Base-by-base conservation (phyloP, 2,888 invertebrate species). In the Cataglyphis cursor region DNA sequence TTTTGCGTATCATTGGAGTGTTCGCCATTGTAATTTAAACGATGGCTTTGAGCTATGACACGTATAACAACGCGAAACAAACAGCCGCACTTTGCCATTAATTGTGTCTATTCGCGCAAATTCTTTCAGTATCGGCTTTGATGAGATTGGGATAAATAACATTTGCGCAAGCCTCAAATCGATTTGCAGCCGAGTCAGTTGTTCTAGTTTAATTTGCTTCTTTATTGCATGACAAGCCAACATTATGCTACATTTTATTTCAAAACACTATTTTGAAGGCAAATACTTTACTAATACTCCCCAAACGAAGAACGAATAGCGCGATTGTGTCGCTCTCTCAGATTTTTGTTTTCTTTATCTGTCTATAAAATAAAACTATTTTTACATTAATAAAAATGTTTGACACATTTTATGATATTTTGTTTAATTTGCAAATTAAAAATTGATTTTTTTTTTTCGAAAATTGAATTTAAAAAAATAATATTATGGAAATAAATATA, bases 141-240 rank as follows among this genome's bases (percentile, higher is more conserved):
- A 76, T 76, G 57, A 66, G 57, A 66, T 66, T 76, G 21, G 31
- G 31, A 68, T 70, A 78, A 70, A 78, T 78, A 68, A 44, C 41
- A 31, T 78, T 68, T 59, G 18, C 21, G 10, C 38, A 35, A 38
- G 24, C 51, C 57, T 41, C 28, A 21, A n/a, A 76, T 41, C 57
- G 78, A 70, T 59, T 59, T 28, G 41, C 24, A 21, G 18, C 6
- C 24, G 15, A 68, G 28, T 66, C 28, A 41, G 24, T 59, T 68
- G 44, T 59, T 59, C 31, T 44, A 70, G 44, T 78, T 68, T 68
- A 78, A 78, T 78, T 68, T 51, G 31, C 70, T 31, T 41, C 54
- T 38, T 21, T 70, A 41, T 76, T 21, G 70, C 78, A 41, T 78
- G 44, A 59, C 54, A 21, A 70, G 41, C 28, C 12, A 21, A 31